Evolutionary conservation across 2,113 vertebrate species (phyloP), one percentile per base, ranked within the genome.

Genomic region (Bombycilla garrulus): DNA sequence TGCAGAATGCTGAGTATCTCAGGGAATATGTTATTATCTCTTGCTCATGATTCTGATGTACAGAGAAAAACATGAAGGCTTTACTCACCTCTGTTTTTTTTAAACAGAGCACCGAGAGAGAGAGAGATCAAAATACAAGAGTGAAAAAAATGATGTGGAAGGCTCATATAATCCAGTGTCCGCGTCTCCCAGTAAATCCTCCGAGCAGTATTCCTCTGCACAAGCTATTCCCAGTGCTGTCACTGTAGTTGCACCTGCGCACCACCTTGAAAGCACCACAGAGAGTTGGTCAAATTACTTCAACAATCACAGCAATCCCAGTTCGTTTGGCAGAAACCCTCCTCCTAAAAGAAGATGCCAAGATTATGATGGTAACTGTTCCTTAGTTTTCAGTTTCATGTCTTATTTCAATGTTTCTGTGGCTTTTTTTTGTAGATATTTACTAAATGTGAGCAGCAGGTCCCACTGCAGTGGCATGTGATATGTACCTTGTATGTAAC

Each of bases 281-380:
- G 99, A 99, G 98, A 99, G 98, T 97, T 99, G 99, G 99, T 99
- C 99, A 33, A 98, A 98, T 98, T 99, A 97, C 98, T 99, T 98
- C 57, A 98, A 98, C 95, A 98, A 98, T 94, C 99, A 99, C 82
- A 98, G 97, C 96, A 99, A 99, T 85, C 97, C 98, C 95, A 99
- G 98, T 91, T 98, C 98, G 1, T 99, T 99, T 92, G 94, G 95
- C 97, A 99, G 99, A 98, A 98, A 95, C 76, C 86, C 92, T 85
- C 97, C 98, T 64, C 98, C 98, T 72, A 99, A 99, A 96, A 98
- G 99, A 90, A 98, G 99, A 81, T 99, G 99, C 98, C 98, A 99
- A 84, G 99, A 99, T 97, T 99, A 99, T 35, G 99, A 99, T 72
- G 99, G 99, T 99, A 98, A 97, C 33, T 71, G 28, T 29, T 90